phyloP scores from a whole-genome alignment of 2,113 vertebrate species.

The human region DNA sequence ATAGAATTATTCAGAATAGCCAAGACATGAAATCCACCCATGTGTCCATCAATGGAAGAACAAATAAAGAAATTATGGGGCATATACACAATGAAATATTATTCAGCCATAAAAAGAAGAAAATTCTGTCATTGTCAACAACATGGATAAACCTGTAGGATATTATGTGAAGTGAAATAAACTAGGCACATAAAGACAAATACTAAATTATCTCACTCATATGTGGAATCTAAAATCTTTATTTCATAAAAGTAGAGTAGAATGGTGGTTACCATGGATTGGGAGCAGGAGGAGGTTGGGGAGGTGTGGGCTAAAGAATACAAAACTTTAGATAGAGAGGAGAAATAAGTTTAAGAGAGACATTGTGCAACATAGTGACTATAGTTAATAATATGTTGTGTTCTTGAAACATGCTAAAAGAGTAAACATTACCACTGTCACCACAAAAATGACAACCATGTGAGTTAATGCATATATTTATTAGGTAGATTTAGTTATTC shows the following conservation, averaged over 20 bases:
- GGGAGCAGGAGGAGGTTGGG: background rate
- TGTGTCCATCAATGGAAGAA: background rate
- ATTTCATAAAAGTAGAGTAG: background rate
- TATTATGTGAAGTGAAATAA: background rate
- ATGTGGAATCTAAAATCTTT: background rate
- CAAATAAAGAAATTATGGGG: background rate
- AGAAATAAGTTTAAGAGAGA: background rate
- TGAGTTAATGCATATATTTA: too few relatives aligned
- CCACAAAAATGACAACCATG: too few relatives aligned
- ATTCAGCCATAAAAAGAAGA: background rate
- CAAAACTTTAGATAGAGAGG: background rate
- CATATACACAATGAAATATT: background rate
- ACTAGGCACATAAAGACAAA: background rate
- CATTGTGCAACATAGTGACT: background rate
- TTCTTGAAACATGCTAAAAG: background rate
- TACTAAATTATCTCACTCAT: background rate
- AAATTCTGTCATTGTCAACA: background rate
- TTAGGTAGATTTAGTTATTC: too few relatives aligned
- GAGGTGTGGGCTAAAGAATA: background rate
- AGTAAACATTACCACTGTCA: too few relatives aligned
- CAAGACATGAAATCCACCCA: background rate
- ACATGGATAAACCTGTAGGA: background rate
- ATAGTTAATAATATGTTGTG: background rate
- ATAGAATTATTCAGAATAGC: background rate
- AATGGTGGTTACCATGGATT: background rate